A percentile compares a stretch with the other conserved stretches of the same genome.
These are phyloP conservation scores for Propithecus perrieri DNA, from an alignment of 2,797 vertebrate genomes.

Conservation along the genomic window DNA sequence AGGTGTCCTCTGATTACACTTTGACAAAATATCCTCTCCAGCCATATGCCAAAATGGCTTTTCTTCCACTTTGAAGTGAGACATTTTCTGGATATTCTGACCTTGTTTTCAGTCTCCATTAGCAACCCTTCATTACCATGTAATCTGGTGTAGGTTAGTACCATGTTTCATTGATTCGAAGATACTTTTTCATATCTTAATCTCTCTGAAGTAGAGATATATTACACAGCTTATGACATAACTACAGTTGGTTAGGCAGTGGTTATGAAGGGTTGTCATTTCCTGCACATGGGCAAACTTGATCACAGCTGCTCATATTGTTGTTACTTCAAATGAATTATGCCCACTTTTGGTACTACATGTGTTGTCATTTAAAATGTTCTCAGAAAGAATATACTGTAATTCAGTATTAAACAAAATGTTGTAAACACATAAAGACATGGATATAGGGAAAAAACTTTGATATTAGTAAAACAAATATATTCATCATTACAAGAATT, in stretches of 20 bases:
- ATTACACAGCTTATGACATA: not conserved
- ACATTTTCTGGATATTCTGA: not conserved
- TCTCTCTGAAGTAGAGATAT: not conserved
- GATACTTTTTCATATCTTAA: not conserved
- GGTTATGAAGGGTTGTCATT: not conserved
- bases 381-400: not conserved
- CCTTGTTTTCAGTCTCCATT: not conserved
- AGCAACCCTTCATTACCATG: not conserved
- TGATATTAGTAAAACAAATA: not conserved
- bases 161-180: not conserved
- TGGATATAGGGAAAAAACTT: not conserved
- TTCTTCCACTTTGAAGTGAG: not conserved
- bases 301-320: not conserved
- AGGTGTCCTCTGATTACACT: not conserved
- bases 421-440: not conserved
- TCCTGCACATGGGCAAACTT: not conserved
- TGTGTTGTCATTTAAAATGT: not conserved
- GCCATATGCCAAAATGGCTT: not conserved
- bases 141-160: not conserved
- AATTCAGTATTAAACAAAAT: not conserved
- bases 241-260: not conserved
- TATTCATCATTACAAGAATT: not conserved
- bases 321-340: not conserved
- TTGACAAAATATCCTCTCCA: not conserved
- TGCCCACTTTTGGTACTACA: not conserved